Conservation (phyloP, 1,140 invertebrate genomes). For the Protaetia brevitarsis region DNA sequence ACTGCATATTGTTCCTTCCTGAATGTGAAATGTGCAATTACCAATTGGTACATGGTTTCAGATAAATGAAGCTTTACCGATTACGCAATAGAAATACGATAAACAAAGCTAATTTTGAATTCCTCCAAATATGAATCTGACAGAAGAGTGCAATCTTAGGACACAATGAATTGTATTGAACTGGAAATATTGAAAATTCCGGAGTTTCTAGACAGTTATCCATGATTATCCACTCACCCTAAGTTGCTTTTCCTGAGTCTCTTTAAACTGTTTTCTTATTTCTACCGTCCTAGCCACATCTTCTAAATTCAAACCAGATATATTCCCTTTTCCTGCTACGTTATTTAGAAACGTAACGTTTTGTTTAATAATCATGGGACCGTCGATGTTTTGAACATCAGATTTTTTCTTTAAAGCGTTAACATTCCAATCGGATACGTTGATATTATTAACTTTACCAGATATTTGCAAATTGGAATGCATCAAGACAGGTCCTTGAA, state of each 20-base stretch:
- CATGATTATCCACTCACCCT: constrained; percentile 36
- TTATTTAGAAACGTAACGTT: constrained; percentile 44
- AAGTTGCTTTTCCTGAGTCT: constrained; percentile 31
- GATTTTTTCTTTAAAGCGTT: constrained; percentile 34
- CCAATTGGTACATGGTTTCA: no score
- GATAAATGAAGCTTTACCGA: no score
- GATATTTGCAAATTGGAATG: constrained; percentile 32
- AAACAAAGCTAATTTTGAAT: no score
- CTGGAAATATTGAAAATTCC: constrained; percentile 19
- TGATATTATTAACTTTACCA: constrained; percentile 41
- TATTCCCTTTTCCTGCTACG: constrained; percentile 36
- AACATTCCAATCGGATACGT: constrained; percentile 42
- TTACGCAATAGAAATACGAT: no score
- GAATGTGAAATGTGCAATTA: no score
- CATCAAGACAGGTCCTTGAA: constrained; percentile 33
- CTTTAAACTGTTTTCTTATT: constrained; percentile 32
- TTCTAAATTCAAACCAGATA: constrained; percentile 44
- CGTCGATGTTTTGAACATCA: constrained; percentile 39
- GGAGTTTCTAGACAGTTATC: not conserved
- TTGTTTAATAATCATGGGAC: constrained; percentile 43
- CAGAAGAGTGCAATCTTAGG: no score
- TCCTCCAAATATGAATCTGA: no score
- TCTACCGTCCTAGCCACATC: constrained; percentile 36
- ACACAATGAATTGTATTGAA: no score
- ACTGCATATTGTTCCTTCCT: no score